These are phyloP conservation scores for Rhaphigaster nebulosa DNA, from an alignment of 2,888 invertebrate species.

Conservation along the genomic window DNA sequence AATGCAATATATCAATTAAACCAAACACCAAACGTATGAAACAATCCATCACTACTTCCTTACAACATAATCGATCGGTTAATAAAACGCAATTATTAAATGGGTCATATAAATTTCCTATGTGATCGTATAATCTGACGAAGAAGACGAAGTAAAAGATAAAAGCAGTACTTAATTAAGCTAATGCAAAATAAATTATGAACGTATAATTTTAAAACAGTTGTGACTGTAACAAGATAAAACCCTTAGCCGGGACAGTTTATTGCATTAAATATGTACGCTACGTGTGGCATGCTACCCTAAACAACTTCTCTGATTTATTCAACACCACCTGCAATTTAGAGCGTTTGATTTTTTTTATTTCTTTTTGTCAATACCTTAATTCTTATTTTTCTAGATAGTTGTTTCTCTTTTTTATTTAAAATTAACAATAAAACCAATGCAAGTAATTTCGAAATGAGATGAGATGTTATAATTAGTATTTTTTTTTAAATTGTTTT, in stretches of 20 bases:
- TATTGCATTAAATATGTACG: not conserved
- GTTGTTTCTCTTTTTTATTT: too few species aligned
- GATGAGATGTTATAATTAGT: too few species aligned
- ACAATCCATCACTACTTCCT: not conserved
- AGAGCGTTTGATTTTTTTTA: not conserved
- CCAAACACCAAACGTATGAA: not conserved
- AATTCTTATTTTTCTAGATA: not conserved
- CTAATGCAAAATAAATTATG: not conserved
- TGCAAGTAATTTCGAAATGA: too few species aligned
- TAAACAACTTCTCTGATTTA: not conserved
- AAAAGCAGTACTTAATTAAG: not conserved
- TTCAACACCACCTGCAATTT: not conserved
- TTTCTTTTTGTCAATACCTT: not conserved
- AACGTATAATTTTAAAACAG: conserved; percentile 7
- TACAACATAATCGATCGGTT: not conserved
- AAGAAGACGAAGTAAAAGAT: not conserved
- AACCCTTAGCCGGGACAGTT: not conserved
- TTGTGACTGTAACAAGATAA: conserved; percentile 16
- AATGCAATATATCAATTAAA: not conserved
- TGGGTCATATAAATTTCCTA: not conserved
- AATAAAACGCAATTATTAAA: not conserved
- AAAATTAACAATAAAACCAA: too few species aligned
- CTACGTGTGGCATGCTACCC: not conserved
- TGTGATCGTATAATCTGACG: not conserved
- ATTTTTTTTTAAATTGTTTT: too few species aligned